Base-by-base conservation (phyloP, 2,888 invertebrate species). In the Pseudoips prasinana region DNA sequence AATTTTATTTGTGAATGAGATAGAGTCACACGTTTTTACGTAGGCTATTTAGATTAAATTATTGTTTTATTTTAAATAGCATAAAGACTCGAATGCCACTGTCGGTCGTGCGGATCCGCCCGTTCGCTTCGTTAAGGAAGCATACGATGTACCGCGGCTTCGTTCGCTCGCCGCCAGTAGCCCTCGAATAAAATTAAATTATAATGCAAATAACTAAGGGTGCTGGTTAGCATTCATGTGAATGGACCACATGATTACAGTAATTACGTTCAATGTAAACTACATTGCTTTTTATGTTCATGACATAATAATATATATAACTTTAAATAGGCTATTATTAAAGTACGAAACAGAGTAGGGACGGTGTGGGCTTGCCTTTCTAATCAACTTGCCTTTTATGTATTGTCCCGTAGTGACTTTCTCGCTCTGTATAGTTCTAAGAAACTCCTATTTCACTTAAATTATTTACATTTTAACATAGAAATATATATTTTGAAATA, bases 321-420 rank as follows among this genome's bases (percentile, higher is more conserved):
- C 29, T 64, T 58, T 49, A 56, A 52, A 48, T 70, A 67, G 61
- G 52, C 59, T 50, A 63, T 56, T 46, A 56, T 58, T 61, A 63
- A 66, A 63, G 54, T 62, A 64, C 60, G 64, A 66, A 60, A 69
- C 68, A 37, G 47, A 72, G 64, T 74, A 69, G 69, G 67, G 67
- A 73, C 60, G 71, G 69, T 64, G 62, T 54, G 54, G 54, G 79
- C 75, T 82, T 81, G 83, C 82, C 81, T 80, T 81, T 74, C 64
- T 71, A 62, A 74, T 69, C 64, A 58, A 74, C 82, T 79, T 83
- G 83, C 80, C 79, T 79, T 79, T 68, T 69, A 60, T 63, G 54
- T 69, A 68, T 64, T 67, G 67, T 60, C 56, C 63, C 53, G 48
- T 73, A 68, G 64, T 57, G 54, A 70, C 61, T 63, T 60, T 68